A percentile compares a stretch with the other conserved stretches of the same genome.
Evolutionary conservation across 2,797 vertebrate genomes (phyloP).

Genomic region (Cossypha caffra): DNA sequence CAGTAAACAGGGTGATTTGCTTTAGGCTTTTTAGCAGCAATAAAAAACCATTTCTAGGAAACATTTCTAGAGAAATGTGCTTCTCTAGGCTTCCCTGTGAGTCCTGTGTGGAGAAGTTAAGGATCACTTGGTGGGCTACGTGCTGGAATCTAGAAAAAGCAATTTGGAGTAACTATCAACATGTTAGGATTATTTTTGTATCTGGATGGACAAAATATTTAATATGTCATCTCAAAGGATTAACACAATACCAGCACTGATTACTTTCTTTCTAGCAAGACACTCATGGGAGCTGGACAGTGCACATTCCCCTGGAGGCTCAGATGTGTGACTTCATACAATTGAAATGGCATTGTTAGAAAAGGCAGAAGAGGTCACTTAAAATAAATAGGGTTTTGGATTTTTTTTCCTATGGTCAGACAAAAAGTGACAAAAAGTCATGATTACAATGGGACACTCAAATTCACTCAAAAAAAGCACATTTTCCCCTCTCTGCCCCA

Average conservation of each 20-base stretch:
- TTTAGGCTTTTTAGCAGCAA: neutral
- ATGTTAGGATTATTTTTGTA: neutral
- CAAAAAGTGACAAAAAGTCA: neutral
- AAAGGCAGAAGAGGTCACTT: neutral
- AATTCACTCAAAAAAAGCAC: neutral
- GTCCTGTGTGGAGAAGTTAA: neutral
- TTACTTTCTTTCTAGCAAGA: neutral
- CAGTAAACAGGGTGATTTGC: neutral
- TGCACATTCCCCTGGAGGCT: neutral
- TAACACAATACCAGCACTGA: neutral
- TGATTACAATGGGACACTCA: neutral
- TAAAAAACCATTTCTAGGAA: neutral
- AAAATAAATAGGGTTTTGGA: accelerated
- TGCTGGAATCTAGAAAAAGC: neutral
- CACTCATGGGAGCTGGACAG: neutral
- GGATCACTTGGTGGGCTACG: accelerated
- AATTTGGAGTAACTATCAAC: neutral
- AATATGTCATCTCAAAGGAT: neutral
- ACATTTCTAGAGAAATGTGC: neutral
- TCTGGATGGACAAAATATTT: neutral
- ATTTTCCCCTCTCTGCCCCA: accelerated
- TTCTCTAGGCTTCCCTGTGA: neutral
- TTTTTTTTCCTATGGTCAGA: accelerated
- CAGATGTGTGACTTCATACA: neutral
- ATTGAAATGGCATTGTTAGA: neutral